Evolutionary conservation across 2,113 vertebrate species (phyloP).

Genomic region (Triplophysa siluroides): DNA sequence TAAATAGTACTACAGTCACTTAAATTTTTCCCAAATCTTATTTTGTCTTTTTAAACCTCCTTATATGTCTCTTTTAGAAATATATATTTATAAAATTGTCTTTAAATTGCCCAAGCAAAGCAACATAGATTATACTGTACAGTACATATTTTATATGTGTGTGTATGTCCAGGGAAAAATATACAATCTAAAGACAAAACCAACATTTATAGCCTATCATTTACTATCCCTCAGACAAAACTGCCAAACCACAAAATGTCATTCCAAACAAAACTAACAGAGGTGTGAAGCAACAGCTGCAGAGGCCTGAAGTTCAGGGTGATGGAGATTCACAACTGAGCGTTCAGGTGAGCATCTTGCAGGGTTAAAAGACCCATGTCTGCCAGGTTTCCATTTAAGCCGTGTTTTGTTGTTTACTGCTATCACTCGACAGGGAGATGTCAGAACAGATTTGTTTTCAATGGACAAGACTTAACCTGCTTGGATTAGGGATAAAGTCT

Average conservation of each 20-base stretch:
- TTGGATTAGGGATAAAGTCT: constrained; percentile 52
- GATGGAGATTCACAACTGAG: constrained; percentile 48
- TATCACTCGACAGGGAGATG: constrained; percentile 50
- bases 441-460: constrained; percentile 59
- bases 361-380: constrained; percentile 19
- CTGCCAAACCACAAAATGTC: background rate
- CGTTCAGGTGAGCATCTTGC: constrained; percentile 43
- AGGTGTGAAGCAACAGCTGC: constrained; percentile 28
- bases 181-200: too few relatives aligned
- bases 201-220: background rate
- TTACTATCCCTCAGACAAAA: background rate
- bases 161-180: too few relatives aligned
- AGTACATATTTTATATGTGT: too few relatives aligned
- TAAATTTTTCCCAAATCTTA: too few relatives aligned
- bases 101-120: too few relatives aligned
- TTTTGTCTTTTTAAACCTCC: too few relatives aligned
- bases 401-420: constrained; percentile 45
- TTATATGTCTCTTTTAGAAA: too few relatives aligned
- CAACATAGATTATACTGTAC: too few relatives aligned
- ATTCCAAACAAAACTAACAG: constrained; percentile 2
- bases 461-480: constrained; percentile 54
- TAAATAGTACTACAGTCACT: background rate
- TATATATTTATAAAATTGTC: too few relatives aligned
- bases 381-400: constrained; percentile 19
- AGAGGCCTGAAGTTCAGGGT: background rate